Conservation (phyloP, 1,140 invertebrate species). For the Drosophila varians region DNA sequence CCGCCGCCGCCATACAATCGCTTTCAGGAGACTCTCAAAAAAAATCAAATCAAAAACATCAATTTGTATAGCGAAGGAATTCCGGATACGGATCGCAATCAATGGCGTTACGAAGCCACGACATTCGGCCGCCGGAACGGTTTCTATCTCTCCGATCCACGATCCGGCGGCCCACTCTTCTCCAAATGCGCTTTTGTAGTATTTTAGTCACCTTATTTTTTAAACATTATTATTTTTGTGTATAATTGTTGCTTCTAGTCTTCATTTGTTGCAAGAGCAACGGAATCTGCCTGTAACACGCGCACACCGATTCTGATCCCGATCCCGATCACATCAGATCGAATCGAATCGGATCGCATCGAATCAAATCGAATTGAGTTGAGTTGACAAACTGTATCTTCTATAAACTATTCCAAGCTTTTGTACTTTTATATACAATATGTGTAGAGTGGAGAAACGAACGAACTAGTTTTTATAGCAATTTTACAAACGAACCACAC, state of each 20-base stretch:
- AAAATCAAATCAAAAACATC: neutral
- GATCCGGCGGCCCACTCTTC: conserved; percentile 57
- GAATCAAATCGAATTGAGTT: conserved; percentile 46
- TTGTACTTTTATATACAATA: conserved; percentile 81
- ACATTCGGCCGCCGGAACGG: conserved; percentile 46
- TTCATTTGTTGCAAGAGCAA: conserved; percentile 83
- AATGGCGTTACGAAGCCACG: conserved; percentile 77
- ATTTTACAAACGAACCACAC: conserved; percentile 73
- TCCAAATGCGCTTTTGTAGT: conserved; percentile 78
- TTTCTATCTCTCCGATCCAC: conserved; percentile 35
- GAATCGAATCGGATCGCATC: conserved; percentile 40
- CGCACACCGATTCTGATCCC: conserved; percentile 36
- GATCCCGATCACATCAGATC: conserved; percentile 36
- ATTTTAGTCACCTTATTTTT: conserved; percentile 82
- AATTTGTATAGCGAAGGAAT: conserved; percentile 13
- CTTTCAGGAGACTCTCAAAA: conserved; percentile 78
- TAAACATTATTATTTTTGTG: conserved; percentile 82
- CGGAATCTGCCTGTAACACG: conserved; percentile 65
- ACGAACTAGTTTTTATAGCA: conserved; percentile 82
- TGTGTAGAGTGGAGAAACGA: conserved; percentile 74
- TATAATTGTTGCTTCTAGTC: conserved; percentile 84
- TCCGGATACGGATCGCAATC: conserved; percentile 53
- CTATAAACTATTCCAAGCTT: conserved; percentile 77
- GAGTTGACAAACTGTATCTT: conserved; percentile 61
- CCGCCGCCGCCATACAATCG: conserved; percentile 48